Evolutionary conservation across 2,113 vertebrate species (phyloP), one percentile per base, ranked within the genome.

Genomic region (Tetraodon nigroviridis): DNA sequence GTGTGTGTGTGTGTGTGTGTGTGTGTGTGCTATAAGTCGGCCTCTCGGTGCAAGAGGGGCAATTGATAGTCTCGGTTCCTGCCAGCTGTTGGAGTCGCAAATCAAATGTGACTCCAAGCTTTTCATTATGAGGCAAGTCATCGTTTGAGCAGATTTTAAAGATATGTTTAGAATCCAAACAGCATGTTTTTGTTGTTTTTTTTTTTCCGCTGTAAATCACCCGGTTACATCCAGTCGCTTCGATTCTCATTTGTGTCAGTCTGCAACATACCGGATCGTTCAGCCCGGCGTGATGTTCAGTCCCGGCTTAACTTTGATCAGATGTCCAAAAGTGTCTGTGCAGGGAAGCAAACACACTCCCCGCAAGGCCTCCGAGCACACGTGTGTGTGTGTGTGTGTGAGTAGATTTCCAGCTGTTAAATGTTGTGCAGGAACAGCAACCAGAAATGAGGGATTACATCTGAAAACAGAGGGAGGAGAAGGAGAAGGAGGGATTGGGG

Each of bases 331-430:
- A 71, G 64, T 77, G 61, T 78, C 69, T 51, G 57, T 47, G n/a
- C 58, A 53, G 27, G 51, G 41, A 67, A 20, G 19, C 44, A 55
- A 18, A 55, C 52, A 54, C 61, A 50, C 62, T 47, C 44, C 48
- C 15, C 49, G 59, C 27, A 7, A 27, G 21, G 69, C 61, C 65
- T 73, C 51, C 22, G 45, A 78, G 73, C 74, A 66, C 80, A 59
- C 71, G 66, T 73, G 71, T 83, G 65, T 74, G 57, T 24, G 59
- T 73, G 66, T 69, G 67, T 81, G 67, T 73, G 68, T 71, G 74
- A 51, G 71, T 74, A 8, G 68, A 61, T 75, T 75, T 54, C 80
- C 88, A 89, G 89, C 85, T 89, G 87, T 84, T 87, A 73, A 84
- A 70, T 61, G 76, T 55, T 69, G 70, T 71, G 62, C 84, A 87